A percentile compares a stretch with the other conserved stretches of the same genome.
Evolutionary conservation across 2,888 invertebrate genomes (phyloP).

Genomic region (Sminthurinus aureus): DNA sequence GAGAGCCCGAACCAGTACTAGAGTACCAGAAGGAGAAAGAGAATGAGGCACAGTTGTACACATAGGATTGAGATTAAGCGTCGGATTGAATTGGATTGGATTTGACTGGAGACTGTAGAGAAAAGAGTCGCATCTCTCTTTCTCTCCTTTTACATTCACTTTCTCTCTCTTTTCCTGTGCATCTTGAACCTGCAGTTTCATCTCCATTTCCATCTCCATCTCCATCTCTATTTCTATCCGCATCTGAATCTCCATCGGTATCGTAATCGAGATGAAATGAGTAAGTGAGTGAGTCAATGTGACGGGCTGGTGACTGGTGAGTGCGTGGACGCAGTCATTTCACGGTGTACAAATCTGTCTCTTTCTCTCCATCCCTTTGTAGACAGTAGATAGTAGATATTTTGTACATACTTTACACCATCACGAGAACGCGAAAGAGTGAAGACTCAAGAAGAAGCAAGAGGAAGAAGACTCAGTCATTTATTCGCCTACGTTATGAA

Average conservation of each 20-base stretch:
- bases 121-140: no score
- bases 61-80: no score
- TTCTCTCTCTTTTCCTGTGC: constrained; percentile 3
- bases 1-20: no score
- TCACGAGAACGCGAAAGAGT: no score
- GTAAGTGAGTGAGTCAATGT: background rate
- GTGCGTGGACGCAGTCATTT: constrained; percentile 8
- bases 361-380: background rate
- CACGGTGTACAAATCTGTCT: background rate
- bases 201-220: background rate
- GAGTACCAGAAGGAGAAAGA: background rate
- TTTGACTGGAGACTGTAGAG: no score
- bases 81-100: no score
- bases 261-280: constrained; percentile 20
- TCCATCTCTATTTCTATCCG: background rate
- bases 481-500: no score
- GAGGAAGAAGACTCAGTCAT: no score
- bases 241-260: background rate
- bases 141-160: constrained; percentile 10
- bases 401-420: no score
- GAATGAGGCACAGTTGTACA: background rate
- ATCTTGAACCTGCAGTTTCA: background rate
- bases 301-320: background rate
- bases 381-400: no score
- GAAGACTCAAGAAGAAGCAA: no score